phyloP scores from a whole-genome alignment of 2,797 vertebrate species.

The Pseudochaenichthys georgianus region DNA sequence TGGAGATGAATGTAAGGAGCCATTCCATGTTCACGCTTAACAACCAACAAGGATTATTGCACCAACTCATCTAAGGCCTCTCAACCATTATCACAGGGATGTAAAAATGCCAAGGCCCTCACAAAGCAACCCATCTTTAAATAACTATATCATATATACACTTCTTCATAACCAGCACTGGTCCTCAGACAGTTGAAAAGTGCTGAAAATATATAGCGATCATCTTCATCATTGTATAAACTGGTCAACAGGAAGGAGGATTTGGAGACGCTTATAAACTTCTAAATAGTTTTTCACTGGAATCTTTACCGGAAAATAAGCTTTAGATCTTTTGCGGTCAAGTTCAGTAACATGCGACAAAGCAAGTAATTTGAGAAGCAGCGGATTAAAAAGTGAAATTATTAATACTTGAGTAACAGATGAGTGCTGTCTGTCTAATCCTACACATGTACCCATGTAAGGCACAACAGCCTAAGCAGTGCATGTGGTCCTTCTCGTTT shows the following conservation, averaged over 20 bases:
- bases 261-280: slow-evolving; percentile 21
- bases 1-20: slow-evolving; percentile 30
- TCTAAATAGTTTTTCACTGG: slow-evolving; percentile 18
- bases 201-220: slow-evolving; percentile 61
- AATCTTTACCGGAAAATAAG: slow-evolving; percentile 34
- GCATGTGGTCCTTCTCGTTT: slow-evolving; percentile 30
- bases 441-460: slow-evolving; percentile 58
- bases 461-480: slow-evolving; percentile 64
- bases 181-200: slow-evolving; percentile 50
- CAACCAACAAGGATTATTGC: slow-evolving; percentile 80
- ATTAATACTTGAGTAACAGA: slow-evolving; percentile 41
- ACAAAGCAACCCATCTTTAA: slow-evolving; percentile 57
- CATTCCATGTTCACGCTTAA: slow-evolving; percentile 31
- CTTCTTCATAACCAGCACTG: slow-evolving; percentile 52
- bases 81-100: slow-evolving; percentile 59
- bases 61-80: slow-evolving; percentile 85
- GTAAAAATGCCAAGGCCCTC: slow-evolving; percentile 57
- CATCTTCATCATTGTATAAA: slow-evolving; percentile 53
- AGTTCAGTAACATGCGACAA: slow-evolving; percentile 59
- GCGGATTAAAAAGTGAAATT: slow-evolving; percentile 4
- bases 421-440: slow-evolving; percentile 26
- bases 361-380: slow-evolving; percentile 31
- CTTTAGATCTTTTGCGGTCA: slow-evolving; percentile 37
- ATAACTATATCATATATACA: slow-evolving; percentile 70
- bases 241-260: slow-evolving; percentile 36